These are phyloP conservation scores for Dryococelus australis DNA, from an alignment of 2,888 invertebrate species.

Conservation along the genomic window DNA sequence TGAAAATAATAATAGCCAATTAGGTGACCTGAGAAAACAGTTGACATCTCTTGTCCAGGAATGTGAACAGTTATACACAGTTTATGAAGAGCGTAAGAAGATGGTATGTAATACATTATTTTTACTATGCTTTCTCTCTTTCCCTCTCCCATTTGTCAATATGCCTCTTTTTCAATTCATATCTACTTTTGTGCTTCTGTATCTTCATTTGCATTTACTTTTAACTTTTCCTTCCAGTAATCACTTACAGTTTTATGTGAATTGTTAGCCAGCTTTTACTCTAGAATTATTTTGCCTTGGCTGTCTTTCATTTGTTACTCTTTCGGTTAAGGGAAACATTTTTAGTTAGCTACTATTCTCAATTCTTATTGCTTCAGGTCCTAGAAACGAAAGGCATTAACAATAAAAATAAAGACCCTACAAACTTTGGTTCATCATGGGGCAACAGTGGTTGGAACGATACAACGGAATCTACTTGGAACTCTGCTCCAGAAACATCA, in stretches of 20 bases:
- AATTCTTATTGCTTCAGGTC: constrained; percentile 53
- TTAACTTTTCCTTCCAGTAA: too few relatives aligned
- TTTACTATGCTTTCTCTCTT: not conserved
- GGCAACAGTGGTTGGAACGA: constrained; percentile 68
- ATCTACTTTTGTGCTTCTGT: too few relatives aligned
- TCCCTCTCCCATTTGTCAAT: not conserved
- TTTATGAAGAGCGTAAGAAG: constrained; percentile 74
- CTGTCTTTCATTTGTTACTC: too few relatives aligned
- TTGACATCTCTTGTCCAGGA: constrained; percentile 72
- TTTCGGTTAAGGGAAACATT: too few relatives aligned
- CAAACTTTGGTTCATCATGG: constrained; percentile 64
- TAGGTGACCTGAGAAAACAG: constrained; percentile 75
- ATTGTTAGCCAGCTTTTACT: too few relatives aligned
- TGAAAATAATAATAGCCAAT: constrained; percentile 78
- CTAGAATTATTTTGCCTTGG: too few relatives aligned
- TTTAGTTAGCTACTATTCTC: too few relatives aligned
- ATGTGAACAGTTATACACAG: constrained; percentile 71
- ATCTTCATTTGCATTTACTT: too few relatives aligned
- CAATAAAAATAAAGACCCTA: constrained; percentile 48
- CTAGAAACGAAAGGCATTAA: constrained; percentile 62
- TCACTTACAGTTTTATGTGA: too few relatives aligned
- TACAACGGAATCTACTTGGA: constrained; percentile 58
- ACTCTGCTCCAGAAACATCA: constrained; percentile 44
- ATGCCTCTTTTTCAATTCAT: not conserved
- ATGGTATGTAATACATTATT: constrained; percentile 42